phyloP scores from a whole-genome alignment of 2,888 invertebrate genomes.

The Hyalella azteca region DNA sequence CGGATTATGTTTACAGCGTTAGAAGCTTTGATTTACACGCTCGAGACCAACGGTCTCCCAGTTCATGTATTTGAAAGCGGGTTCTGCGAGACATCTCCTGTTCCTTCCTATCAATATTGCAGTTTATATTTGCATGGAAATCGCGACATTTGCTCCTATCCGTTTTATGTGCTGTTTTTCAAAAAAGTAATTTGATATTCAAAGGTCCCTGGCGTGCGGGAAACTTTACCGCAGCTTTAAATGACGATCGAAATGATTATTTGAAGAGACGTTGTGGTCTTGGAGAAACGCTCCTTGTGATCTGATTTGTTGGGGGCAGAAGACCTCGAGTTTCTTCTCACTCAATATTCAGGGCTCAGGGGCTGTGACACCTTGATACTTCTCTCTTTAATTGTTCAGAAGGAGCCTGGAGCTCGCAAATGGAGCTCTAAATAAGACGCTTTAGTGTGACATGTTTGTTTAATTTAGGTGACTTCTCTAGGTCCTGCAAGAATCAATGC shows the following conservation, averaged over 20 bases:
- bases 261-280: neutral
- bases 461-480: no score
- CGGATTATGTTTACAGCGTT: neutral
- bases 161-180: neutral
- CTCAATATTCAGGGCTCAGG: no score
- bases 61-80: neutral
- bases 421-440: no score
- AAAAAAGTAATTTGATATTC: neutral
- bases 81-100: neutral
- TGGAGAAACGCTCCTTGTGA: neutral
- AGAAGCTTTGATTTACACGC: neutral
- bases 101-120: conserved; percentile 9
- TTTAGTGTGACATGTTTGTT: no score
- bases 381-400: no score
- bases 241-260: neutral
- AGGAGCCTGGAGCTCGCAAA: no score
- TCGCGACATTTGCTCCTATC: conserved; percentile 28
- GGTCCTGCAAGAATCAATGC: no score
- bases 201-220: neutral
- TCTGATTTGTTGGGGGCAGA: neutral
- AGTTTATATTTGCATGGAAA: conserved; percentile 15
- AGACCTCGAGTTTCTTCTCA: no score
- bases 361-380: no score
- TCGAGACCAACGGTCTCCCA: neutral
- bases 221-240: neutral